Evolutionary conservation across 2,888 invertebrate species (phyloP).

Genomic region (Callosobruchus maculatus): DNA sequence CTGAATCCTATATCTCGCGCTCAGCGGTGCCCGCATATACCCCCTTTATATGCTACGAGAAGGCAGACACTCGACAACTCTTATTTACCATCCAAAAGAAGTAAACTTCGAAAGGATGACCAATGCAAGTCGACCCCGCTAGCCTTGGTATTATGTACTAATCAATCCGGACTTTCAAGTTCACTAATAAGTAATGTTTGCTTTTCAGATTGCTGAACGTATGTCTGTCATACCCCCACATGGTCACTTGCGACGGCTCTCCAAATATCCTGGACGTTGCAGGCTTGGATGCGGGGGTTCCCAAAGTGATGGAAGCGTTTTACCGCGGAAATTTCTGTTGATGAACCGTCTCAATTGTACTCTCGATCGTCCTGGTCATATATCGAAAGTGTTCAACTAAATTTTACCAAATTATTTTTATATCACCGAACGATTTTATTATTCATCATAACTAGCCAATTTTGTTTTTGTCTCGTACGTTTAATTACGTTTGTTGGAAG

Average conservation of each 20-base stretch:
- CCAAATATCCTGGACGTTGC: conserved; percentile 55
- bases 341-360: neutral
- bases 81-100: too few relatives aligned
- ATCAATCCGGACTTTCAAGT: conserved; percentile 7
- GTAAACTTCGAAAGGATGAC: too few relatives aligned
- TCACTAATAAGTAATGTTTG: conserved; percentile 9
- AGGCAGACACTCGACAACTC: too few relatives aligned
- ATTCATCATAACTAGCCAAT: neutral
- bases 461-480: neutral
- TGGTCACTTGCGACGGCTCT: conserved; percentile 50
- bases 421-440: neutral
- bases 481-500: neutral
- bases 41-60: too few relatives aligned
- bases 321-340: conserved; percentile 52
- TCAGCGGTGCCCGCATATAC: too few relatives aligned
- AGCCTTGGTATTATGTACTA: too few relatives aligned
- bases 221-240: conserved; percentile 56
- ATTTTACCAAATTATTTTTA: conserved; percentile 5
- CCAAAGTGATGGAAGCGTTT: conserved; percentile 63
- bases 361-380: conserved; percentile 21
- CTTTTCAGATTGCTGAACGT: conserved; percentile 57
- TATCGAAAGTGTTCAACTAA: conserved; percentile 29
- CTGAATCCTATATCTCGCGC: too few relatives aligned
- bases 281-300: conserved; percentile 62
- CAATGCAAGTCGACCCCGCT: too few relatives aligned